Evolutionary conservation across 2,888 invertebrate species (phyloP).

Genomic region (Chloromyia formosa): DNA sequence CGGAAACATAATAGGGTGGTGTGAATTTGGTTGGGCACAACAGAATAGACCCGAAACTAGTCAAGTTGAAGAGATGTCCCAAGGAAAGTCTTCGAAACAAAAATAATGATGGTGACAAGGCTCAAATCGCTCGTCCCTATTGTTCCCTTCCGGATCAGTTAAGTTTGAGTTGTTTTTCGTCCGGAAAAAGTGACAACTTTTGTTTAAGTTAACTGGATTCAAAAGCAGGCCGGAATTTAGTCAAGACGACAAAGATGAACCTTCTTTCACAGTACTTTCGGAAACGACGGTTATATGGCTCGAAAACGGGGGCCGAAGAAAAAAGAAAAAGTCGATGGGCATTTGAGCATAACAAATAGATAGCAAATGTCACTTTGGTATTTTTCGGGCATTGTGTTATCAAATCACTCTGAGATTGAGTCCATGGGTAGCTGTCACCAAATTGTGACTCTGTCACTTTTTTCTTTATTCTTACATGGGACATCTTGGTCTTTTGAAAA

Average conservation of each 20-base stretch:
- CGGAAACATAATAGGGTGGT: neutral
- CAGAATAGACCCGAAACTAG: neutral
- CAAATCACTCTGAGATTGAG: no score
- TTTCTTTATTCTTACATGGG: no score
- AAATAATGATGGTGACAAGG: neutral
- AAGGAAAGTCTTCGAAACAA: neutral
- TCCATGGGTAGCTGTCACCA: no score
- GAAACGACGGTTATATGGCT: no score
- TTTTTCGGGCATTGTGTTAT: neutral
- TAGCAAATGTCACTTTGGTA: constrained; percentile 26
- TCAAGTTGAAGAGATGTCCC: neutral
- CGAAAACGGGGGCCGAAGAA: no score
- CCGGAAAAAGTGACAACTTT: no score
- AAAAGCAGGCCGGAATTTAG: neutral
- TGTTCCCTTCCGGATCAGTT: constrained; percentile 1
- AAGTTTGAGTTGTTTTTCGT: neutral
- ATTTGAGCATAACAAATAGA: constrained; percentile 38
- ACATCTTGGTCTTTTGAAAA: no score
- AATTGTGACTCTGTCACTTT: no score
- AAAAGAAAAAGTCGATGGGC: neutral
- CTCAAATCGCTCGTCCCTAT: neutral
- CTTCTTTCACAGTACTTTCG: neutral
- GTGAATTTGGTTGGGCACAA: neutral
- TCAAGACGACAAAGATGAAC: neutral
- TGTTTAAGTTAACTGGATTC: neutral